Evolutionary conservation across 1,140 invertebrate genomes (phyloP), one percentile per base, ranked within the genome.

Genomic region (Araneus ventricosus): DNA sequence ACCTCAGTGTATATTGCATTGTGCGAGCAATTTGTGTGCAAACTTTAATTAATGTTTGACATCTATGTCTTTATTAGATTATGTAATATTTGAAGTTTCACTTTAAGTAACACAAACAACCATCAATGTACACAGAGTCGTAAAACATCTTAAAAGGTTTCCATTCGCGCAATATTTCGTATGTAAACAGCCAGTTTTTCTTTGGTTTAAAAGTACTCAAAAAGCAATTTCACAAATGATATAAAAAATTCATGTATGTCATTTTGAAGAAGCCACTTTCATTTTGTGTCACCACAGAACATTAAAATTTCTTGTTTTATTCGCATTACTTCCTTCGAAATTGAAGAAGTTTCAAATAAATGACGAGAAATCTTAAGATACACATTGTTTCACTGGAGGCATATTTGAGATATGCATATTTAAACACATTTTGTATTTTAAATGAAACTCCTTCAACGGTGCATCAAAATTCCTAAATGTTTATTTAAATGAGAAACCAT

Each of bases 171-270:
- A 52, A 52, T 52, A 52, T 52, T 52, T 52, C 45, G 8, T 52
- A 14, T 52, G 45, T 52, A 52, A 52, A 52, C 45, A 52, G n/a
- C n/a, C n/a, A n/a, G n/a, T 52, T 1, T 14, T 52, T 52, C 17
- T 52, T 70, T 70, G 27, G 27, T 27, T 30, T 17, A 17, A 30
- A 70, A 30, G 30, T 3, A 14, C 8, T 70, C n/a, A 4, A 17
- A 70, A 70, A 34, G n/a, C 27, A 17, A 70, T 34, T 30, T 70
- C 27, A 70, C 34, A 30, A 30, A 4, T 34, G 27, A 0, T 34
- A 70, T 34, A 70, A 70, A 70, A 63, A 70, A 70, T 70, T 70
- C 67, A 30, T 70, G 27, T 24, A 24, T 70, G 67, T 30, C 67
- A 17, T 70, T 30, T 30, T 7, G 10, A 30, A 70, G 8, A 34